Evolutionary conservation across 2,797 vertebrate species (phyloP).

Genomic region (Spheniscus humboldti): DNA sequence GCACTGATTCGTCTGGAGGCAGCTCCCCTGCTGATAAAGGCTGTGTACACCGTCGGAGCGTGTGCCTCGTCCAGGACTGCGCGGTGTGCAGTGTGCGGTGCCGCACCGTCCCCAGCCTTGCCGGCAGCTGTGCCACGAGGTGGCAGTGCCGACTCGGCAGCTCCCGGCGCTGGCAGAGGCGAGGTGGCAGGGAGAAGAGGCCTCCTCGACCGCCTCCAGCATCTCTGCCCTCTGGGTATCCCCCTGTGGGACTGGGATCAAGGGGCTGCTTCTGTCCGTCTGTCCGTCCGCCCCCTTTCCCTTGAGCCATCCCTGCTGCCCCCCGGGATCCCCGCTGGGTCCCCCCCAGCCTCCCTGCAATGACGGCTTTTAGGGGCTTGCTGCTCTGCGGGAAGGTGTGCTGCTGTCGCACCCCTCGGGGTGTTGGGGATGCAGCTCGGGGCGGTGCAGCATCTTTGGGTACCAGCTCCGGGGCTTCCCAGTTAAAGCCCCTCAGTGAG

Average conservation of each 20-base stretch:
- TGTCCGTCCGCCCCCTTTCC: background rate
- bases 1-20: background rate
- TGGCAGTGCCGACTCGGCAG: constrained; percentile 26
- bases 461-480: background rate
- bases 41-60: accelerated
- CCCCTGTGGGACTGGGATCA: accelerated
- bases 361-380: background rate
- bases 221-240: background rate
- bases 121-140: constrained; percentile 13
- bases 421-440: accelerated
- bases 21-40: background rate
- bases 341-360: background rate
- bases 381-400: background rate
- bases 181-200: background rate
- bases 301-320: background rate
- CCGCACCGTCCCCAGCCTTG: background rate
- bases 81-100: background rate
- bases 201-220: background rate
- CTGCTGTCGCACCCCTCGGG: background rate
- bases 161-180: background rate
- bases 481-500: too few species aligned
- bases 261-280: background rate
- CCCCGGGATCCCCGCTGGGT: accelerated
- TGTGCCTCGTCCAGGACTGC: accelerated
- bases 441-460: background rate